Conservation (phyloP, 1,140 invertebrate genomes). For the Cryptotermes secundus region DNA sequence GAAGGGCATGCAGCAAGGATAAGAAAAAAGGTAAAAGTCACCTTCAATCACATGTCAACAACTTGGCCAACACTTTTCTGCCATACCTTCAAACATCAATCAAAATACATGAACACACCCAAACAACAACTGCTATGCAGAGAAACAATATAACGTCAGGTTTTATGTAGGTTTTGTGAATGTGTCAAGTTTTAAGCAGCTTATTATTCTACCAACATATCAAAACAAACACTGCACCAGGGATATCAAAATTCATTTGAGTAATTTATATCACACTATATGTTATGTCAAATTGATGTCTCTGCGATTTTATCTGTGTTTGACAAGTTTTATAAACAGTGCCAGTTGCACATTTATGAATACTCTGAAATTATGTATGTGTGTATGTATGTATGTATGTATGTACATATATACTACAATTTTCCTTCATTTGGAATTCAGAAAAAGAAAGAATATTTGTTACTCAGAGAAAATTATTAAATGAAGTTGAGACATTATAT, state of each 20-base stretch:
- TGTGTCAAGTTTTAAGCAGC: neutral
- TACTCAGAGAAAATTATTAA: no score
- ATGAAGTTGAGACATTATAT: no score
- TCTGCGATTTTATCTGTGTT: no score
- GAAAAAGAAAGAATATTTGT: no score
- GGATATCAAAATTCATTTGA: neutral
- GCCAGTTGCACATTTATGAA: no score
- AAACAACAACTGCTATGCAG: neutral
- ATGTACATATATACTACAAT: no score
- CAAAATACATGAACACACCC: constrained; percentile 12
- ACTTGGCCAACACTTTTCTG: constrained; percentile 17
- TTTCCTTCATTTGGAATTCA: no score
- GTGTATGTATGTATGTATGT: no score
- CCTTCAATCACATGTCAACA: constrained; percentile 18
- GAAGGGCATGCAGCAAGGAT: constrained; percentile 2
- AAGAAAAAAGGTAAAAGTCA: constrained; percentile 3
- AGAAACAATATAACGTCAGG: neutral
- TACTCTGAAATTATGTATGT: no score
- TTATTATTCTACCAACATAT: neutral
- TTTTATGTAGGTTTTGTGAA: neutral
- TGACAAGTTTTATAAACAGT: no score
- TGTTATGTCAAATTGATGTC: no score
- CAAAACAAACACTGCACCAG: neutral
- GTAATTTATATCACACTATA: no score
- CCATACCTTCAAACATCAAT: constrained; percentile 2